Evolutionary conservation across 2,797 vertebrate genomes (phyloP).

Genomic region (Euthynnus affinis): DNA sequence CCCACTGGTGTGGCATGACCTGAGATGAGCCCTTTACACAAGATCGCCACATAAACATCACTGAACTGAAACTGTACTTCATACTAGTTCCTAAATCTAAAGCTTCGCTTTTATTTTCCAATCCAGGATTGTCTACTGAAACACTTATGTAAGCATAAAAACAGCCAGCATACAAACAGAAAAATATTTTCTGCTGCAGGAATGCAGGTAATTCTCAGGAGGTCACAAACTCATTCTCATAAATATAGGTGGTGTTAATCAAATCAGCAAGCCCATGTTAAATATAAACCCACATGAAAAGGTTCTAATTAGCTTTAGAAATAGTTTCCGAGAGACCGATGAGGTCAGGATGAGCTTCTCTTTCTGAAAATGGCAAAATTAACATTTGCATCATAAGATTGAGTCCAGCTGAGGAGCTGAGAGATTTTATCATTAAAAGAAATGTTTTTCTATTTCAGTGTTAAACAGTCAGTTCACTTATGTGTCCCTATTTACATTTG

Average conservation of each 20-base stretch:
- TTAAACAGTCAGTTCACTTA: too few species aligned
- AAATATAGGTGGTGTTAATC: slow-evolving; percentile 41
- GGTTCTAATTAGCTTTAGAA: slow-evolving; percentile 36
- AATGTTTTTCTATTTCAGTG: not conserved
- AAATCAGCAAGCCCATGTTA: slow-evolving; percentile 27
- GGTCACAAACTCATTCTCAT: slow-evolving; percentile 25
- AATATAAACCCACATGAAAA: slow-evolving; percentile 47
- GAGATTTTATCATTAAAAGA: not conserved
- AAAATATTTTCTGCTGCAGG: slow-evolving; percentile 2
- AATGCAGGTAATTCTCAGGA: slow-evolving; percentile 27
- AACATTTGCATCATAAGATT: slow-evolving; percentile 24
- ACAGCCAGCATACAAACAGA: not conserved
- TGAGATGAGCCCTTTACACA: slow-evolving; percentile 13
- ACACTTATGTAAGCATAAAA: not conserved
- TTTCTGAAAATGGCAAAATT: slow-evolving; percentile 36
- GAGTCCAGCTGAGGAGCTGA: not conserved
- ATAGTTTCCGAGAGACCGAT: slow-evolving; percentile 6
- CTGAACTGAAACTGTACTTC: slow-evolving; percentile 11
- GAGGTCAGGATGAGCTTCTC: slow-evolving; percentile 3
- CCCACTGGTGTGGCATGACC: not conserved
- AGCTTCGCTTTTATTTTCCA: slow-evolving; percentile 9
- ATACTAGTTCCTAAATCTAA: not conserved
- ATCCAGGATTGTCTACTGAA: not conserved
- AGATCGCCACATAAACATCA: not conserved
- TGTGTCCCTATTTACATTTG: too few species aligned